Percentiles rank a stretch among this genome's conserved stretches.
These are phyloP conservation scores for Zeus faber DNA, from an alignment of 2,113 vertebrate species.

Conservation along the genomic window DNA sequence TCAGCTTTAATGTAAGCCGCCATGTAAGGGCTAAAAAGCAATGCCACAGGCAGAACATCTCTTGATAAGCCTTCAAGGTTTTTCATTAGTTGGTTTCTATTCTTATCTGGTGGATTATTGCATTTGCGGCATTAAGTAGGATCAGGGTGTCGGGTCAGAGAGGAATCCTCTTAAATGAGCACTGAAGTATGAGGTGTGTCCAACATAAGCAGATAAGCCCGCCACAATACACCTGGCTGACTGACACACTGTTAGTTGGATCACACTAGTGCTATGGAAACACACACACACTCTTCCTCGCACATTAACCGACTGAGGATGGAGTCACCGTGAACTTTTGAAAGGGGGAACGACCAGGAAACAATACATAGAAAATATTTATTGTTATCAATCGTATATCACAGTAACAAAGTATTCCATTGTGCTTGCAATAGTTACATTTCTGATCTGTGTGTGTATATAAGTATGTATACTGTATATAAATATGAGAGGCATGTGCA, in stretches of 20 bases:
- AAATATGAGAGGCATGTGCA: too few species aligned
- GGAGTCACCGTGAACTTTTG: background rate
- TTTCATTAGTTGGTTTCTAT: constrained; percentile 59
- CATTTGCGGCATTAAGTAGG: constrained; percentile 44
- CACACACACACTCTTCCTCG: background rate
- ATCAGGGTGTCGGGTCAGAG: constrained; percentile 39
- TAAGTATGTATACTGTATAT: background rate
- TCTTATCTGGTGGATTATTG: constrained; percentile 39
- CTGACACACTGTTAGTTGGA: constrained; percentile 40
- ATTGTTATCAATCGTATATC: constrained; percentile 88
- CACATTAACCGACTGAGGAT: background rate
- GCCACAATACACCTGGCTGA: constrained; percentile 48
- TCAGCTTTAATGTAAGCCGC: too few species aligned
- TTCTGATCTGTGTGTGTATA: constrained; percentile 59
- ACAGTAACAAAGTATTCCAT: constrained; percentile 87
- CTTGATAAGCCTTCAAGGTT: constrained; percentile 11
- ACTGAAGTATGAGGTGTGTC: constrained; percentile 48
- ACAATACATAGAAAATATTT: constrained; percentile 91
- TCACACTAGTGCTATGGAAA: constrained; percentile 16
- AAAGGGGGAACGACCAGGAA: constrained; percentile 9
- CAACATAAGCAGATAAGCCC: constrained; percentile 48
- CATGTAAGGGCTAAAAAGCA: background rate
- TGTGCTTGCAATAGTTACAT: constrained; percentile 93
- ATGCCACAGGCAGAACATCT: constrained; percentile 8
- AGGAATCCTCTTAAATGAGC: constrained; percentile 65